A percentile compares a stretch with the other conserved stretches of the same genome.
These are phyloP conservation scores for Melanostoma scalare DNA, from an alignment of 2,888 invertebrate species.

Conservation along the genomic window DNA sequence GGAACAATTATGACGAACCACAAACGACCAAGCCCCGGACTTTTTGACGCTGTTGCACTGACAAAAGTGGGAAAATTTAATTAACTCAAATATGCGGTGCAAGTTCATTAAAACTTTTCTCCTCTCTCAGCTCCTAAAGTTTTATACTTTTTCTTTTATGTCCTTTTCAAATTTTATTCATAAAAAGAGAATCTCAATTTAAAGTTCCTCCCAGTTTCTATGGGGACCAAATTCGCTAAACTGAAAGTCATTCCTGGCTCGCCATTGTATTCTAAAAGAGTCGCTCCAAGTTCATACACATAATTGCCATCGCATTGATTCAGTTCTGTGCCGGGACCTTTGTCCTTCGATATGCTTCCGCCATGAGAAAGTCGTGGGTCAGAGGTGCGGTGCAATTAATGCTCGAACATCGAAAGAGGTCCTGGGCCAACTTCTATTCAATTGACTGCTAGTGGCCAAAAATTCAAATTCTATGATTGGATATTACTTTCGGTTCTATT, in stretches of 20 bases:
- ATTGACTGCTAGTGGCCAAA: constrained; percentile 51
- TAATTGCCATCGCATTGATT: no score
- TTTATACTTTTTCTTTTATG: neutral
- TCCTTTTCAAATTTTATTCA: neutral
- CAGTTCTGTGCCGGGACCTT: neutral
- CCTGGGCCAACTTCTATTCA: constrained; percentile 47
- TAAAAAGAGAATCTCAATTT: no score
- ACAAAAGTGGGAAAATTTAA: constrained; percentile 33
- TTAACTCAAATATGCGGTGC: constrained; percentile 25
- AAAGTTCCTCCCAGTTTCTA: no score
- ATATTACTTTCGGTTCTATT: constrained; percentile 23
- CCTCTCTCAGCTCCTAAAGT: neutral
- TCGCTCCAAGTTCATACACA: no score
- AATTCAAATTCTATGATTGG: constrained; percentile 41
- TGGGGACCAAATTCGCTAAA: no score
- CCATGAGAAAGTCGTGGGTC: constrained; percentile 7
- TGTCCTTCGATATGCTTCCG: neutral
- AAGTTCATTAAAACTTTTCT: constrained; percentile 63
- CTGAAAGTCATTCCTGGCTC: no score
- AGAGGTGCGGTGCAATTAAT: neutral
- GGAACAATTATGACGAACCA: neutral
- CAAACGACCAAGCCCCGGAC: neutral
- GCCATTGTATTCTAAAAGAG: no score
- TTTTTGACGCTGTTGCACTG: neutral
- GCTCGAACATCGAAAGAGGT: constrained; percentile 12